These are phyloP conservation scores for Pseudopipra pipra DNA, from an alignment of 2,113 vertebrate genomes.

Conservation along the genomic window DNA sequence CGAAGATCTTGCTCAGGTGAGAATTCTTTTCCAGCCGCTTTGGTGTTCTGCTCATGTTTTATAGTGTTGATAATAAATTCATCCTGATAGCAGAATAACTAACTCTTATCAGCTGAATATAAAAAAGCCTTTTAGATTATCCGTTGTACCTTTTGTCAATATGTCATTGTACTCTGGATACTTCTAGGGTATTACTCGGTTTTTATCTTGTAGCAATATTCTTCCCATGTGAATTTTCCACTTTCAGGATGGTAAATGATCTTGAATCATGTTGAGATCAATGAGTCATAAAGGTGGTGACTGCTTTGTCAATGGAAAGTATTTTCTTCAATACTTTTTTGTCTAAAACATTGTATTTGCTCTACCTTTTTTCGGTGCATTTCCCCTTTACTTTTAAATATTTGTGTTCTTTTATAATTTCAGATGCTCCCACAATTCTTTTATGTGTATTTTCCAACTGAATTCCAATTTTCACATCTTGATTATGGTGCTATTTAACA, in stretches of 20 bases:
- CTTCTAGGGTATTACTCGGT: constrained; percentile 13
- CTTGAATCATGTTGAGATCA: constrained; percentile 41
- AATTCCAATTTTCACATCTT: background rate
- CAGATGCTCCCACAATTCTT: background rate
- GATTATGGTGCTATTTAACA: background rate
- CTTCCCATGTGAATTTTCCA: constrained; percentile 33
- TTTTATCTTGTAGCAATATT: constrained; percentile 34
- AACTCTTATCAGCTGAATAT: constrained; percentile 35
- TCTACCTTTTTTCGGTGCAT: background rate
- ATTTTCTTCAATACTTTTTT: background rate
- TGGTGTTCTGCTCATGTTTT: background rate
- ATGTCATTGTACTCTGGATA: constrained; percentile 28
- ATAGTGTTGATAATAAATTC: constrained; percentile 38
- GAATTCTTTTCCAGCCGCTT: background rate
- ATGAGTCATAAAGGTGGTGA: constrained; percentile 21
- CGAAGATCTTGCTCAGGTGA: constrained; percentile 21
- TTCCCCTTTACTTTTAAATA: background rate
- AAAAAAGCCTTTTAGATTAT: constrained; percentile 40
- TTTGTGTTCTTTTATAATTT: background rate
- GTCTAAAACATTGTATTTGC: background rate
- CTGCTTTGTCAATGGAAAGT: constrained; percentile 18
- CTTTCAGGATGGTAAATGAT: constrained; percentile 25
- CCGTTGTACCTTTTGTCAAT: constrained; percentile 32
- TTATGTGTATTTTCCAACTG: background rate
- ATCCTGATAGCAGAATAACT: constrained; percentile 27